Conservation (phyloP, 1,140 invertebrate species). For the Chymomyza costata region DNA sequence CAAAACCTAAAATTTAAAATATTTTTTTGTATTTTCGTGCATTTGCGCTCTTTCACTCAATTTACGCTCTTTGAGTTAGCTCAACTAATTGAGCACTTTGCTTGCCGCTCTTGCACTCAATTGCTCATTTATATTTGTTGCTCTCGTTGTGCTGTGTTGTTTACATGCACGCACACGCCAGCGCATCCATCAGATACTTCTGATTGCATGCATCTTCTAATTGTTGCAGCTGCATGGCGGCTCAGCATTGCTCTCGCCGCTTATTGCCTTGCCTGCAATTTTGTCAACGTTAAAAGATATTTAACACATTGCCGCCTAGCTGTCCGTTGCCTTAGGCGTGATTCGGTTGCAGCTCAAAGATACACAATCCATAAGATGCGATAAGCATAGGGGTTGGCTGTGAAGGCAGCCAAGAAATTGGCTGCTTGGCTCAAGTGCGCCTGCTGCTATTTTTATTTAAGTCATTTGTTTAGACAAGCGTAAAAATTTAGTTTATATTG, state of each 20-base stretch:
- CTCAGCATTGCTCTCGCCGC: constrained; percentile 5
- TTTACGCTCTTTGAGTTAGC: not conserved
- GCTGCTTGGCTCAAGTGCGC: not conserved
- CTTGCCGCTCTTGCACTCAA: not conserved
- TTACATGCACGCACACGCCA: constrained; percentile 43
- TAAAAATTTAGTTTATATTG: no score
- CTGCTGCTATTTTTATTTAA: constrained; percentile 32
- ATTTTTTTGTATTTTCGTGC: not conserved
- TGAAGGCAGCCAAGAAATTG: no score
- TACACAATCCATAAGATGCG: constrained; percentile 10
- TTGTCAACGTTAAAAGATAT: constrained; percentile 69
- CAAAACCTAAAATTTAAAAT: no score
- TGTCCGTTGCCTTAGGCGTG: not conserved
- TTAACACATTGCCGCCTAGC: constrained; percentile 69
- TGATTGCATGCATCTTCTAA: constrained; percentile 50
- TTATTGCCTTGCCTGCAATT: constrained; percentile 39
- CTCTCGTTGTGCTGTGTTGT: constrained; percentile 33
- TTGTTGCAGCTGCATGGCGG: constrained; percentile 57
- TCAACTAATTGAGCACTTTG: no score
- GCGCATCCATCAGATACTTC: constrained; percentile 62
- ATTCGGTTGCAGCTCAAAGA: not conserved
- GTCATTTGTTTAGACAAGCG: constrained; percentile 36
- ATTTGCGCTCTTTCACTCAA: constrained; percentile 31
- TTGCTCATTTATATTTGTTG: constrained; percentile 32
- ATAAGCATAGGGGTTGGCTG: constrained; percentile 18